Percentiles rank a stretch among this genome's conserved stretches.
These are phyloP conservation scores for Drosophila murphyi DNA, from an alignment of 1,140 invertebrate genomes.

Conservation along the genomic window DNA sequence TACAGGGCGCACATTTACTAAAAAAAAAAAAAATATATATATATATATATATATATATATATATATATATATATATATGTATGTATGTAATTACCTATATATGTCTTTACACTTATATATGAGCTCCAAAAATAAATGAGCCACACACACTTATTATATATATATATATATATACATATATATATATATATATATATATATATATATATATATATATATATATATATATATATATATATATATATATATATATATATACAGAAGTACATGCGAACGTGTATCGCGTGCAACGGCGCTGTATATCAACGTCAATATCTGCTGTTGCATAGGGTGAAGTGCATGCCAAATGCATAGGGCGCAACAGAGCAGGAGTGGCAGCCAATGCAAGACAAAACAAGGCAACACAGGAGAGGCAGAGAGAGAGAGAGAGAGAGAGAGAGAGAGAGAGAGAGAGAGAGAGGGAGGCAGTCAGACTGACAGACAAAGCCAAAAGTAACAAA, in stretches of 20 bases:
- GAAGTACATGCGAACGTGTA: slow-evolving; percentile 28
- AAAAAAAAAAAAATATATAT: slow-evolving; percentile 11
- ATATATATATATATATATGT: slow-evolving; percentile 16
- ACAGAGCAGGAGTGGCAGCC: slow-evolving; percentile 68
- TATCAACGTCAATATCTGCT: slow-evolving; percentile 82
- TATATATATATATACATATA: too few species aligned
- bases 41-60: slow-evolving; percentile 18
- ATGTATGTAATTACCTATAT: slow-evolving; percentile 16
- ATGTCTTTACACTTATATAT: slow-evolving; percentile 8
- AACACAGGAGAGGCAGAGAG: slow-evolving; percentile 50
- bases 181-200: background rate
- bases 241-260: background rate
- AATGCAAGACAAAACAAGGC: slow-evolving; percentile 45
- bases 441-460: slow-evolving; percentile 1
- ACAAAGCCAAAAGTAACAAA: slow-evolving; percentile 75
- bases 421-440: too few species aligned
- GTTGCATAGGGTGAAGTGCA: slow-evolving; percentile 76
- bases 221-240: slow-evolving; percentile 3
- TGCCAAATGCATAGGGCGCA: slow-evolving; percentile 60
- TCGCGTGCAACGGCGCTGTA: slow-evolving; percentile 77
- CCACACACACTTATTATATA: too few species aligned
- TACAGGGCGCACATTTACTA: background rate
- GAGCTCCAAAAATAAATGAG: slow-evolving; percentile 78
- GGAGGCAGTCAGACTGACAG: slow-evolving; percentile 38
- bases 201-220: too few species aligned